phyloP scores from a whole-genome alignment of 2,797 vertebrate genomes.

The Cryptoprocta ferox region DNA sequence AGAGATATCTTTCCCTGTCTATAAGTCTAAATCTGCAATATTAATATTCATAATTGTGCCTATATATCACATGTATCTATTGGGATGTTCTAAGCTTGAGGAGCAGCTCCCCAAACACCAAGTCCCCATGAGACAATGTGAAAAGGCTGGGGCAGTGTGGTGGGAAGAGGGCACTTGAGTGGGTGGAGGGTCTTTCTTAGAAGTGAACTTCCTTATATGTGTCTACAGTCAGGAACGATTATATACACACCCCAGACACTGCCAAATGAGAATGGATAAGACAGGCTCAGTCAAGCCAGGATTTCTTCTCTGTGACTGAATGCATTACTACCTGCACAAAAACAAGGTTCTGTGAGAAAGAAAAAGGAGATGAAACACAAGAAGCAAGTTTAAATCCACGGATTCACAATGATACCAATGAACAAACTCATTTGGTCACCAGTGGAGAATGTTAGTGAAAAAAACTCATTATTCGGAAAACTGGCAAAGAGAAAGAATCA shows the following conservation, averaged over 20 bases:
- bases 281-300: neutral
- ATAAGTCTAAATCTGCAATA: neutral
- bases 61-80: neutral
- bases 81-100: neutral
- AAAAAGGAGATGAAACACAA: neutral
- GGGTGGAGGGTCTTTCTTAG: neutral
- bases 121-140: neutral
- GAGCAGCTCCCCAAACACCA: neutral
- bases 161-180: neutral
- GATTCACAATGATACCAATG: neutral
- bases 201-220: neutral
- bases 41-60: neutral
- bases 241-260: neutral
- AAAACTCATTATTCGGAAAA: neutral
- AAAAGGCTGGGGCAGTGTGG: neutral
- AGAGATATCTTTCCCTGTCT: neutral
- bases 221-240: neutral
- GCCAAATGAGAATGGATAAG: neutral
- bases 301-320: neutral
- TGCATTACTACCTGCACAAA: neutral
- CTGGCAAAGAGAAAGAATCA: slow-evolving; percentile 16
- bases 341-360: neutral
- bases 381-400: neutral
- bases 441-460: neutral
- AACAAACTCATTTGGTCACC: neutral